Evolutionary conservation across 2,888 invertebrate genomes (phyloP), one percentile per base, ranked within the genome.

Genomic region (Ochropleura plecta): DNA sequence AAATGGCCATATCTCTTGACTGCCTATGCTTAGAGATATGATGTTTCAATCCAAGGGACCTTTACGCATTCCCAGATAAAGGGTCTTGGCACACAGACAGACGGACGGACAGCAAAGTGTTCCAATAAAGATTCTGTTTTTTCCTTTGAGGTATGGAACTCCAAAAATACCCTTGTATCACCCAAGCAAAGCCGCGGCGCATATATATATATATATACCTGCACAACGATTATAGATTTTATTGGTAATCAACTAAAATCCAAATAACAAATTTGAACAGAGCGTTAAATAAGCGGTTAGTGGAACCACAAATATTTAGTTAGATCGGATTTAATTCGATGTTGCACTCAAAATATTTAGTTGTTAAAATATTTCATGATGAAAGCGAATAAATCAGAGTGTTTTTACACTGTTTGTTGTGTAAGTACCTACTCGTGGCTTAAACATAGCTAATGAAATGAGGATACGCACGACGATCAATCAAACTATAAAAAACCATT

Each of bases 281-380:
- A 3, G 44, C 6, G n/a, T n/a, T 30, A 46, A 73, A 63, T 74
- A 74, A 74, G 55, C 40, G 62, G 78, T 63, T 63, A 66, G 12
- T 42, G 12, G 49, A 55, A 57, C 62, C 49, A 55, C 65, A 65
- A 65, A 55, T 72, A 46, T 67, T 66, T 53, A 49, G 55, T 59
- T 79, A 79, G 65, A 73, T 18, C 40, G 7, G 48, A 62, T 49
- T 53, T 44, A 46, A 53, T 53, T 53, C 20, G 30, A 60, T 48
- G 53, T 48, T 48, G 12, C 3, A 48, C 10, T 65, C 3, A 12
- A 62, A 77, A 59, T 55, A 64, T 57, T n/a, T 42, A 59, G 20
- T 69, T 18, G 3, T 5, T 44, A 14, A 44, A 48, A 18, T 46
- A 48, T 69, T 44, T n/a, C n/a, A 44, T 16, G 7, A 16, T 5